Percentiles rank a stretch among this genome's conserved stretches.
These are phyloP conservation scores for Colius striatus DNA, from an alignment of 2,113 vertebrate genomes.

Conservation along the genomic window DNA sequence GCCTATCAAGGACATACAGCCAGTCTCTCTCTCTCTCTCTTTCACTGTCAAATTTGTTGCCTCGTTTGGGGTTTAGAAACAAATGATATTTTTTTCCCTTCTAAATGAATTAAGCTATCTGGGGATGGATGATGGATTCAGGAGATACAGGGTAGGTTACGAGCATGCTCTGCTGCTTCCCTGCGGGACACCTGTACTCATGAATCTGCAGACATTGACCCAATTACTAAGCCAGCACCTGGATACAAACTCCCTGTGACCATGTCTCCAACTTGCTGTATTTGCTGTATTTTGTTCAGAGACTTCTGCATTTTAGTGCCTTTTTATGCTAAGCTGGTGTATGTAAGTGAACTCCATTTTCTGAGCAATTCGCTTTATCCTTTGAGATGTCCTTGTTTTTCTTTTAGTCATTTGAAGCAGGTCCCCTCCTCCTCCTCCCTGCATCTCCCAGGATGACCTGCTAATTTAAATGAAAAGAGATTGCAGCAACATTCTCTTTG, in stretches of 20 bases:
- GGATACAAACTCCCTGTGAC: constrained; percentile 54
- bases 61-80: constrained; percentile 49
- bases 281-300: constrained; percentile 45
- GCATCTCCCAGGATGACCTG: constrained; percentile 41
- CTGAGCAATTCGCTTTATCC: constrained; percentile 27
- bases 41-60: constrained; percentile 60
- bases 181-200: constrained; percentile 50
- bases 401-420: constrained; percentile 52
- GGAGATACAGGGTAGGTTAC: constrained; percentile 18
- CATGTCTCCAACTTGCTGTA: constrained; percentile 11
- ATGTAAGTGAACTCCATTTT: constrained; percentile 59
- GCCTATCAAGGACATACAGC: constrained; percentile 49
- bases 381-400: constrained; percentile 62
- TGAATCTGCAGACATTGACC: constrained; percentile 68
- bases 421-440: constrained; percentile 4
- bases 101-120: constrained; percentile 70
- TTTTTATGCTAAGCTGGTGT: constrained; percentile 54
- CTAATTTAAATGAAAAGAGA: constrained; percentile 62
- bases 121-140: constrained; percentile 67
- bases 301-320: neutral
- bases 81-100: constrained; percentile 22
- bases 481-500: constrained; percentile 43
- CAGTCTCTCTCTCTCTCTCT: constrained; percentile 30
- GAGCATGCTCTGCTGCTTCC: constrained; percentile 65
- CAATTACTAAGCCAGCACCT: constrained; percentile 68